These are phyloP conservation scores for Labia minor DNA, from an alignment of 2,888 invertebrate species.

Conservation along the genomic window DNA sequence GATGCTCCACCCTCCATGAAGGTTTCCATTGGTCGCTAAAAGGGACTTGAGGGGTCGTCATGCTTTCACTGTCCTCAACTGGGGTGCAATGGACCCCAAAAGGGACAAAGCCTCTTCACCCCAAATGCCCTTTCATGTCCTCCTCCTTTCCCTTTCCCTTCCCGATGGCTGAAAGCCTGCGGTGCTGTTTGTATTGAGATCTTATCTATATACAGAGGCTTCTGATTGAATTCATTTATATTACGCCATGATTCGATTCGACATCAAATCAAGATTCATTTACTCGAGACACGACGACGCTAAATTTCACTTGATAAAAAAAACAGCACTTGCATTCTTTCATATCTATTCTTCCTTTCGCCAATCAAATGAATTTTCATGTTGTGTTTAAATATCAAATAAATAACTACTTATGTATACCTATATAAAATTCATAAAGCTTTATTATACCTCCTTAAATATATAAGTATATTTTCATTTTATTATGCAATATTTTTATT, in stretches of 20 bases:
- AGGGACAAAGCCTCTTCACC: conserved; percentile 1
- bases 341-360: too few relatives aligned
- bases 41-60: background rate
- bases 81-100: background rate
- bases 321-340: too few relatives aligned
- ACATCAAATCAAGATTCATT: conserved; percentile 13
- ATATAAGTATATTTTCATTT: too few relatives aligned
- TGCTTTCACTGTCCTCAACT: background rate
- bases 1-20: background rate
- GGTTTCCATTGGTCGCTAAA: background rate
- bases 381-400: too few relatives aligned
- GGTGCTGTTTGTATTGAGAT: conserved; percentile 1
- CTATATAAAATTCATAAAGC: too few relatives aligned
- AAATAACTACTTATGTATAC: too few relatives aligned
- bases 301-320: background rate
- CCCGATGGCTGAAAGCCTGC: background rate
- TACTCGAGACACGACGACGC: conserved; percentile 13
- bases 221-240: conserved; percentile 13
- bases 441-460: too few relatives aligned
- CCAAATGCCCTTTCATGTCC: background rate
- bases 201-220: background rate
- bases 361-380: too few relatives aligned
- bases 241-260: conserved; percentile 7
- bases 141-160: background rate
- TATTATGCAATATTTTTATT: too few relatives aligned